A percentile compares a stretch with the other conserved stretches of the same genome.
phyloP scores from a whole-genome alignment of 2,113 vertebrate genomes.

The Lepidothrix coronata region DNA sequence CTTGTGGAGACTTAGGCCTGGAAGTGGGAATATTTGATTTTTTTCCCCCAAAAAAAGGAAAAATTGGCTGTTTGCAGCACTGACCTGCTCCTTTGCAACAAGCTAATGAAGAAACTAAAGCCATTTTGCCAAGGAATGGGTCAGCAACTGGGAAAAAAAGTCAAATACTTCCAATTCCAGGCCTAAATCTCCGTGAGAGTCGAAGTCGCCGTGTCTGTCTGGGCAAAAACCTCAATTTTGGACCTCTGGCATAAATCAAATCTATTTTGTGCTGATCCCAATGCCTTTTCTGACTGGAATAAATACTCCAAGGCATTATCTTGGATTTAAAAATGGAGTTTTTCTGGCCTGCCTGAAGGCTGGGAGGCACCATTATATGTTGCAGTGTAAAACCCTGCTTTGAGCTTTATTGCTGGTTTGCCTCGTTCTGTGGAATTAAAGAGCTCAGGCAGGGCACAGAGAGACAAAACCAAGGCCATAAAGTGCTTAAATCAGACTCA shows the following conservation, averaged over 20 bases:
- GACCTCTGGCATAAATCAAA: background rate
- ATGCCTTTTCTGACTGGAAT: background rate
- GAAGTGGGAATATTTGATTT: background rate
- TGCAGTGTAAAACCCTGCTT: background rate
- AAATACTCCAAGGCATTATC: background rate
- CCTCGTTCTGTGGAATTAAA: background rate
- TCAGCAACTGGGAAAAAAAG: background rate
- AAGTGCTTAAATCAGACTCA: background rate
- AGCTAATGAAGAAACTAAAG: accelerated
- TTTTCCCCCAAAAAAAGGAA: background rate
- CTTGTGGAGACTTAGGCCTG: background rate
- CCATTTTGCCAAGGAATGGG: background rate
- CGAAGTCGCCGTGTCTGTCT: background rate
- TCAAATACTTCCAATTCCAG: background rate
- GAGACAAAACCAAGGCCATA: background rate
- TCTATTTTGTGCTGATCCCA: background rate
- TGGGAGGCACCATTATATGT: background rate
- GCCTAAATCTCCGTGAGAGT: background rate
- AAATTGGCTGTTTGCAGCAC: too few species aligned
- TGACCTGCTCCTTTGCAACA: background rate
- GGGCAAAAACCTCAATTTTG: background rate
- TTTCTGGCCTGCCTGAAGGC: background rate
- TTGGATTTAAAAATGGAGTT: background rate
- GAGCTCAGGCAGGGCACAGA: background rate
- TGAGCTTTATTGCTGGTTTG: background rate